Evolutionary conservation across 1,140 invertebrate genomes (phyloP).

Genomic region (Pristionchus pacificus): DNA sequence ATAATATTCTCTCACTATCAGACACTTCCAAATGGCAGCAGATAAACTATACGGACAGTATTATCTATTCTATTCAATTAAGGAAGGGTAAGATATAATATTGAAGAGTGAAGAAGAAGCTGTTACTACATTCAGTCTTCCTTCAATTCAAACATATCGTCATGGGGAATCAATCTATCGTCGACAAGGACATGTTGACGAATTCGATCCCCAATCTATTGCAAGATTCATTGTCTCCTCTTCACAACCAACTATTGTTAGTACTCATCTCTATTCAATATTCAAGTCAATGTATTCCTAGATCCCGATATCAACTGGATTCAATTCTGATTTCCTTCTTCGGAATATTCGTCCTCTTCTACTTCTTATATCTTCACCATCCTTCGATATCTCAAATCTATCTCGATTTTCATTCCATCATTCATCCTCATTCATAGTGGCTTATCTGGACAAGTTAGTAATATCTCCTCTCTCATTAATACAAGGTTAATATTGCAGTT

Average conservation of each 20-base stretch:
- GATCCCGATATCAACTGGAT: neutral
- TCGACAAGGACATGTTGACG: slow-evolving; percentile 14
- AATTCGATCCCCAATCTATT: slow-evolving; percentile 25
- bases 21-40: slow-evolving; percentile 27
- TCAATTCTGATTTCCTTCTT: neutral
- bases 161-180: slow-evolving; percentile 13
- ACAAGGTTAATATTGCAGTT: neutral
- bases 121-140: neutral
- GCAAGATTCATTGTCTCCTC: slow-evolving; percentile 19
- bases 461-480: neutral
- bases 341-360: neutral
- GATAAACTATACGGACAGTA: slow-evolving; percentile 21
- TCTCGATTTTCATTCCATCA: neutral
- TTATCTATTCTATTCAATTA: slow-evolving; percentile 11
- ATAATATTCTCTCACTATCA: slow-evolving; percentile 12
- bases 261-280: neutral
- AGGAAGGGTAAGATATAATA: slow-evolving; percentile 8
- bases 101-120: neutral
- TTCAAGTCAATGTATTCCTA: neutral
- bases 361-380: neutral
- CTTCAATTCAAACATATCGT: slow-evolving; percentile 17
- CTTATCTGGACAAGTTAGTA: too few species aligned
- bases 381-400: neutral
- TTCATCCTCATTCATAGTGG: neutral
- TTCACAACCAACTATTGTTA: slow-evolving; percentile 17